Conservation (phyloP, 1,140 invertebrate genomes). For the Papilio polyxenes region DNA sequence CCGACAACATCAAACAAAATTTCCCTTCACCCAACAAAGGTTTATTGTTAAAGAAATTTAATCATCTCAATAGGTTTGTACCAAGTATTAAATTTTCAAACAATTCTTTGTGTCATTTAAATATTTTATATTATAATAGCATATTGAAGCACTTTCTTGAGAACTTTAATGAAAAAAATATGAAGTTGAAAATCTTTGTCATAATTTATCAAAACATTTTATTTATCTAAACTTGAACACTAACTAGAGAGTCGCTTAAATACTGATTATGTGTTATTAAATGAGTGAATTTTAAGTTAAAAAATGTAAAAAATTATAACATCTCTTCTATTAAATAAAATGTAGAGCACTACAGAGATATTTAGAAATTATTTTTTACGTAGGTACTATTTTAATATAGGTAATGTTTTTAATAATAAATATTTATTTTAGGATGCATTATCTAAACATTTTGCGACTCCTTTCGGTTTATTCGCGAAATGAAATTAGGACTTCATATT, state of each 20-base stretch:
- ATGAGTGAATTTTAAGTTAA: no score
- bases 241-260: no score
- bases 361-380: no score
- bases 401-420: no score
- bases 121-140: neutral
- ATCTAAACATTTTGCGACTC: neutral
- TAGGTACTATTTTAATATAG: no score
- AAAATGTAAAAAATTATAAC: no score
- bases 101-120: slow-evolving; percentile 1
- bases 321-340: no score
- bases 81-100: neutral
- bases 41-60: slow-evolving; percentile 23
- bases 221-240: neutral
- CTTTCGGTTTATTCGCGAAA: neutral
- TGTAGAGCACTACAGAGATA: no score
- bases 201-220: neutral
- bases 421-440: neutral
- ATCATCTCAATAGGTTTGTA: slow-evolving; percentile 16
- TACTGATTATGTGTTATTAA: no score
- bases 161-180: neutral
- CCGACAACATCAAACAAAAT: slow-evolving; percentile 9
- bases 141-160: neutral
- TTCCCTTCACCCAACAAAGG: neutral
- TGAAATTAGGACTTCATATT: neutral
- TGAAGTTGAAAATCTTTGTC: neutral